Percentiles rank a stretch among this genome's conserved stretches.
Conservation (phyloP, 2,888 invertebrate species). For the Polylopha cassiicola region DNA sequence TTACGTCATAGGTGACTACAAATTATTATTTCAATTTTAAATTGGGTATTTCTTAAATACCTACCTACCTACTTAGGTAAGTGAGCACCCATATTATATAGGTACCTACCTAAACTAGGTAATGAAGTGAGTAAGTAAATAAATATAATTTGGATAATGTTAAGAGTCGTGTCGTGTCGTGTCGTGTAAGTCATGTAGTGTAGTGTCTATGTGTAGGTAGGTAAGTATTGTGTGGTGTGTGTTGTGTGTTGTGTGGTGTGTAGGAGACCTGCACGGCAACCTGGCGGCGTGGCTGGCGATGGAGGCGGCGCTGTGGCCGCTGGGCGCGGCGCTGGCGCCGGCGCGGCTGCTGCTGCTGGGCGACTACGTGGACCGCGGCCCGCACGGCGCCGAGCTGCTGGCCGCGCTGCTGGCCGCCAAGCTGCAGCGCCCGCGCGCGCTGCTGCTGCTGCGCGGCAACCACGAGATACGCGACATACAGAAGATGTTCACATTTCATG, state of each 20-base stretch:
- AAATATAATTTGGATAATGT: too few species aligned
- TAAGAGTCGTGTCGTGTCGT: too few species aligned
- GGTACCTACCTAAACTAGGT: too few species aligned
- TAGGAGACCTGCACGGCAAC: conserved; percentile 87
- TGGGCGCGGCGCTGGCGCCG: conserved; percentile 80
- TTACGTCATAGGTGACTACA: conserved; percentile 46
- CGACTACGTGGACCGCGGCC: conserved; percentile 86
- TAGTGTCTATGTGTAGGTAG: not conserved
- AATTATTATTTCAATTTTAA: not conserved
- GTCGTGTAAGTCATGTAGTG: too few species aligned
- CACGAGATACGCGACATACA: conserved; percentile 86
- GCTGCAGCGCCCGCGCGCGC: conserved; percentile 79
- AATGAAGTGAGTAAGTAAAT: too few species aligned
- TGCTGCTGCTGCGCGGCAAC: conserved; percentile 83
- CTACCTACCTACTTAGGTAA: too few species aligned
- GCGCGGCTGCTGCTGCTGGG: conserved; percentile 83
- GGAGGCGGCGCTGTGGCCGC: conserved; percentile 83
- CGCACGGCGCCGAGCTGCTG: conserved; percentile 81
- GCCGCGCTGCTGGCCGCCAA: conserved; percentile 84
- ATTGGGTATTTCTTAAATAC: too few species aligned
- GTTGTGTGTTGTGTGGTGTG: too few species aligned
- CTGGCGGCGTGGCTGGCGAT: conserved; percentile 81
- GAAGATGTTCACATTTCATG: conserved; percentile 83
- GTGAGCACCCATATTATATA: too few species aligned
- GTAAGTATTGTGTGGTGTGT: not conserved